These are phyloP conservation scores for Chelidonichthys spinosus DNA, from an alignment of 2,797 vertebrate genomes.

Conservation along the genomic window DNA sequence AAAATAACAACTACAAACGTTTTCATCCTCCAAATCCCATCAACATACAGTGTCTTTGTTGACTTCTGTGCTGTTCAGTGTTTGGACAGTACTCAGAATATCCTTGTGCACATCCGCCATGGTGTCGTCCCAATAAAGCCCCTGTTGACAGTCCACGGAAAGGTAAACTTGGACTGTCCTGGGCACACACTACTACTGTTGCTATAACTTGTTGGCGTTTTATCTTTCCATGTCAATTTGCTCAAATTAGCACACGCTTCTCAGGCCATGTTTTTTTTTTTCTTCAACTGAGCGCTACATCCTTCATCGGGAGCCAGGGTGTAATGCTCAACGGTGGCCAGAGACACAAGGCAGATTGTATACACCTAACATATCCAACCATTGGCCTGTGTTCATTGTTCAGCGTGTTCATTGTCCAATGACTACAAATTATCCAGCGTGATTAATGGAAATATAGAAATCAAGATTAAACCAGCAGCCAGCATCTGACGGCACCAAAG, in stretches of 20 bases:
- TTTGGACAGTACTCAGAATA: slow-evolving; percentile 55
- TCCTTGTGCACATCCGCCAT: slow-evolving; percentile 51
- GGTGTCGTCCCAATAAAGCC: slow-evolving; percentile 13
- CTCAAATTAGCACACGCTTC: neutral
- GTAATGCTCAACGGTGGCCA: neutral
- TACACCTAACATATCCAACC: neutral
- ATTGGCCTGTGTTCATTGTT: neutral
- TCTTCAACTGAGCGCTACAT: neutral
- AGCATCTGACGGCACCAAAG: neutral
- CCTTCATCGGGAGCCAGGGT: neutral
- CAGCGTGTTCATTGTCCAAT: neutral
- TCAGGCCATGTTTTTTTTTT: neutral
- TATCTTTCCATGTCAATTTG: neutral
- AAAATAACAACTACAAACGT: too few species aligned
- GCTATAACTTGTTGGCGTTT: neutral
- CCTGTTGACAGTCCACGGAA: slow-evolving; percentile 58
- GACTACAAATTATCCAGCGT: neutral
- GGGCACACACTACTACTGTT: neutral
- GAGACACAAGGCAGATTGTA: neutral
- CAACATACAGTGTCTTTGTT: slow-evolving; percentile 14
- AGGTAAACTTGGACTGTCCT: slow-evolving; percentile 35
- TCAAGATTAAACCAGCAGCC: slow-evolving; percentile 2
- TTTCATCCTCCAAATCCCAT: neutral
- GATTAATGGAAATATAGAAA: slow-evolving; percentile 25
- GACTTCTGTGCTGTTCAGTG: slow-evolving; percentile 26